Evolutionary conservation across 1,140 invertebrate species (phyloP), one percentile per base, ranked within the genome.

Genomic region (Mamestra configurata): DNA sequence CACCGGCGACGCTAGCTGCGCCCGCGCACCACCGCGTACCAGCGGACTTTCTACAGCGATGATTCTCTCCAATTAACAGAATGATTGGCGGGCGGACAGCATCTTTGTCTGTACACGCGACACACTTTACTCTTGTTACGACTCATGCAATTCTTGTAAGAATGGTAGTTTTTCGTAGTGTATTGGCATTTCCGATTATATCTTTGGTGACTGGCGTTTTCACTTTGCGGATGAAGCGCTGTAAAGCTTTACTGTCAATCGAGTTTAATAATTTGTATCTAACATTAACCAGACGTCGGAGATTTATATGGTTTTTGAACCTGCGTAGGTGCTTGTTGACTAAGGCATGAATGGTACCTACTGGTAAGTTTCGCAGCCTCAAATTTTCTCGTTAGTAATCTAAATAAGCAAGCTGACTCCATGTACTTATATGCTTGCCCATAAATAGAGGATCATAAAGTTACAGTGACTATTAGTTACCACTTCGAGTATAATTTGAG

Each of bases 11-110:
- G 37, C 59, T 64, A 27, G 13, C 6, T 76, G 35, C 76, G 49
- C 59, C 61, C 49, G 77, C 46, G 57, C 72, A 20, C 43, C 77
- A 75, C 77, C 73, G 79, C n/a, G n/a, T n/a, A n/a, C n/a, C n/a
- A n/a, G 55, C 73, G 79, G 59, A 93, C 93, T 94, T 94, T 94
- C 93, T 93, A 93, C 89, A 84, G 80, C 85, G 86, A 93, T 93
- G 91, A 91, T 94, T 91, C 92, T 94, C 92, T 94, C 93, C 93
- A 93, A 94, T 94, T 94, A 94, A 89, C 93, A 88, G 91, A 93
- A 94, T 94, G 90, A 94, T 94, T 94, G 92, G 87, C 88, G 89
- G 86, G 83, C 81, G 81, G 71, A 87, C 87, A 92, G 84, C 85
- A 90, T 89, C 90, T 89, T 84, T 82, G 85, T 84, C 68, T 88